Base-by-base conservation (phyloP, 1,140 invertebrate genomes). In the Hestina assimilis region DNA sequence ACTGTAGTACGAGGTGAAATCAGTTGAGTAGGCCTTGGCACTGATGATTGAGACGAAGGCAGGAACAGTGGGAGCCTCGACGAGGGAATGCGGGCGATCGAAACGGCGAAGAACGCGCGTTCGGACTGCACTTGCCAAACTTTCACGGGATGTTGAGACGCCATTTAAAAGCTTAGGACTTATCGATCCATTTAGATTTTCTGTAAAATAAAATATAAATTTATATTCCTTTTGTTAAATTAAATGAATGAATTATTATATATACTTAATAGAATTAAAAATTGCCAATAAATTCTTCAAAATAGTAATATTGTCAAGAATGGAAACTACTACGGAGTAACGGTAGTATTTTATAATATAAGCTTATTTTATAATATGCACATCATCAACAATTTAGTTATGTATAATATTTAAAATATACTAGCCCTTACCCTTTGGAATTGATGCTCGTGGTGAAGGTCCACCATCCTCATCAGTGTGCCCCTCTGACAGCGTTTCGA, bases 401-500 rank as follows among this genome's bases (percentile, higher is more conserved):
- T n/a, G n/a, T n/a, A n/a, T n/a, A n/a, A n/a, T n/a, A n/a, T n/a
- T n/a, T n/a, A n/a, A n/a, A n/a, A n/a, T n/a, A n/a, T n/a, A n/a
- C n/a, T n/a, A n/a, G n/a, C n/a, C 15, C 33, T 8, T 72, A 81
- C 81, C 80, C 54, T 43, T 63, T 0, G 79, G 75, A 4, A 79
- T 77, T 1, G 79, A 81, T 0, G 77, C 60, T 8, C 77, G 46
- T 0, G 83, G 79, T 1, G 83, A 82, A 0, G 71, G 65, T 14
- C 72, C 73, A 1, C 42, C 73, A 28, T 87, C 83, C 15, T 87
- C 83, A 24, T 83, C 81, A 1, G 78, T 76, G 52, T 76, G 77
- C 2, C 70, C 72, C 29, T 87, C 83, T 0, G 82, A 81, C 4
- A 87, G 73, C 0, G 83, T 87, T 42, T 85, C 83, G 2, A 87